Evolutionary conservation across 1,140 invertebrate species (phyloP), one percentile per base, ranked within the genome.

Genomic region (Zaprionus vittiger): DNA sequence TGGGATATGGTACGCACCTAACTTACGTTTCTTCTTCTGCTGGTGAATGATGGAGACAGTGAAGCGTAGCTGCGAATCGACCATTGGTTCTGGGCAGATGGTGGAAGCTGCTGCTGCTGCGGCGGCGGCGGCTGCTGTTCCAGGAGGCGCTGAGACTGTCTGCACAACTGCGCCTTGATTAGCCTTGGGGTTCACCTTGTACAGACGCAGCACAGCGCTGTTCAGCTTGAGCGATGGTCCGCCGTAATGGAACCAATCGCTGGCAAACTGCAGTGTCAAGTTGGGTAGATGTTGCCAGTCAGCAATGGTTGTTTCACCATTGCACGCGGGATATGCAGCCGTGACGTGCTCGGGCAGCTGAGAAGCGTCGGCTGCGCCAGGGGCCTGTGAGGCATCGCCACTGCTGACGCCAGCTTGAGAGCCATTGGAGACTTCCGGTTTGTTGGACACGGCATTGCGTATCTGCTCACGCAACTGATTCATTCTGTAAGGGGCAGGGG

Each of bases 31-130:
- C 77, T 85, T 90, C 73, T 77, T 91, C 68, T 79, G 73, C 74
- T 91, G 91, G 22, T 85, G 91, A 20, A 92, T 79, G 26, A 92
- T 86, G 31, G 90, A 92, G 6, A 92, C 86, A 15, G 91, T 92
- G 15, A 92, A 80, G 9, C 91, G 86, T 11, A 92, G 90, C 60
- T 92, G 91, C 3, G 91, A 78, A 26, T 87, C 85, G 7, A 91
- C 57, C 17, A 57, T 55, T 2, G 86, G 75, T 4, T 91, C 73
- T 0, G 77, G 71, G 20, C 91, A 92, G 2, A 68, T 47, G 41
- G 20, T 0, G 77, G 56, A 4, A 3, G 41, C 3, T 6, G 41
- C n/a, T 17, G 41, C 41, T n/a, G 64, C 34, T 1, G 41, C 14
- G 26, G 61, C 17, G 15, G 37, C 44, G 5, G 20, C 20, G 4